Evolutionary conservation across 2,113 vertebrate species (phyloP).

Genomic region (Pterocles orientalis): DNA sequence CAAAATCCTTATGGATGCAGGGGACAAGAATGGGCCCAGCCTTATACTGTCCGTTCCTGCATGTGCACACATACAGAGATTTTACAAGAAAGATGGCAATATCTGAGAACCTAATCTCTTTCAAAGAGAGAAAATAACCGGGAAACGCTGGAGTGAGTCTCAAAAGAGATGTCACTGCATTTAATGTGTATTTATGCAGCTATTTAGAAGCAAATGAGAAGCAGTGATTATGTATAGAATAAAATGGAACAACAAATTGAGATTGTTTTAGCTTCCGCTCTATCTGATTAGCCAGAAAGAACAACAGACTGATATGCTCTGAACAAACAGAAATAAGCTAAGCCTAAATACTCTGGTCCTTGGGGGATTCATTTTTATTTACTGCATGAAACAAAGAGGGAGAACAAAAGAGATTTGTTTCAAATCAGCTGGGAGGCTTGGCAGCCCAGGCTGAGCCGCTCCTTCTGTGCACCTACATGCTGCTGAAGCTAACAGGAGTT

Average conservation of each 20-base stretch:
- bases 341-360: slow-evolving; percentile 12
- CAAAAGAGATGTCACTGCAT: slow-evolving; percentile 55
- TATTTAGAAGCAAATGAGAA: slow-evolving; percentile 31
- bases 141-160: slow-evolving; percentile 3
- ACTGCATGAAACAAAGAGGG: not conserved
- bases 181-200: slow-evolving; percentile 60
- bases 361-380: slow-evolving; percentile 23
- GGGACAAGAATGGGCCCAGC: not conserved
- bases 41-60: not conserved
- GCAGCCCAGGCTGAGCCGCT: not conserved
- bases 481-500: not conserved
- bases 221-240: slow-evolving; percentile 45
- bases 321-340: not conserved
- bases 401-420: not conserved
- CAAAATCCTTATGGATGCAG: not conserved
- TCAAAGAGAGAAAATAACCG: slow-evolving; percentile 9
- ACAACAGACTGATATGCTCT: slow-evolving; percentile 22
- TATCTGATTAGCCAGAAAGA: slow-evolving; percentile 68
- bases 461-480: not conserved
- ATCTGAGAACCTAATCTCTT: slow-evolving; percentile 14
- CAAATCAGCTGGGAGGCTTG: not conserved
- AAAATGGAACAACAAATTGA: slow-evolving; percentile 46
- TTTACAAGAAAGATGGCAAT: not conserved
- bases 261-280: slow-evolving; percentile 16
- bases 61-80: not conserved